These are phyloP conservation scores for Orcinus orca DNA, from an alignment of 2,113 vertebrate species.

Conservation along the genomic window DNA sequence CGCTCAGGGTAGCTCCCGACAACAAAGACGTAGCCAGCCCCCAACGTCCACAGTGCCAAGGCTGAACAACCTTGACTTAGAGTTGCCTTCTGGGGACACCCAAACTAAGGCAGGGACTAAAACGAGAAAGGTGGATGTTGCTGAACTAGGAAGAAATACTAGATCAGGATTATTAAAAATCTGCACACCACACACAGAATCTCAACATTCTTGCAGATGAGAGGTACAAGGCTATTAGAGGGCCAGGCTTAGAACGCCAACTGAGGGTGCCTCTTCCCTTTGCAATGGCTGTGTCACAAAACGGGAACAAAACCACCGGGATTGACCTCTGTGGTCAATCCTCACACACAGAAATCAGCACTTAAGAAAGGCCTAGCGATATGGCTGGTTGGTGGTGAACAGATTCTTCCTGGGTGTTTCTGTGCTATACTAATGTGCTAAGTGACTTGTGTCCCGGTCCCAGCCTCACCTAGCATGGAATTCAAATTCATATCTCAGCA, in stretches of 20 bases:
- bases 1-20: not conserved
- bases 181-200: not conserved
- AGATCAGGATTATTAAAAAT: not conserved
- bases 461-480: not conserved
- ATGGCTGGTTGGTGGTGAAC: not conserved
- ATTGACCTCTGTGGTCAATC: not conserved
- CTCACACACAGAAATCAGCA: not conserved
- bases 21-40: not conserved
- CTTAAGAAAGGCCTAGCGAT: not conserved
- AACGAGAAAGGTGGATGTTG: not conserved
- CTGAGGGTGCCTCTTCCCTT: not conserved
- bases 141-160: not conserved
- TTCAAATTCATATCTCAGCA: not conserved
- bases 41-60: not conserved
- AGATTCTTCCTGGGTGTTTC: not conserved
- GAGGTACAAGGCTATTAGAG: not conserved
- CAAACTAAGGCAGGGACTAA: not conserved
- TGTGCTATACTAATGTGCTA: not conserved
- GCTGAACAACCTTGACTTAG: not conserved
- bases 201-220: not conserved
- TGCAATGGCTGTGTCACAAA: not conserved
- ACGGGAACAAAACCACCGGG: not conserved
- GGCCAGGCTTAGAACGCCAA: not conserved
- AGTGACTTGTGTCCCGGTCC: not conserved
- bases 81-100: not conserved